Conservation (phyloP, 2,797 vertebrate species). For the Myiotriccus ornatus region DNA sequence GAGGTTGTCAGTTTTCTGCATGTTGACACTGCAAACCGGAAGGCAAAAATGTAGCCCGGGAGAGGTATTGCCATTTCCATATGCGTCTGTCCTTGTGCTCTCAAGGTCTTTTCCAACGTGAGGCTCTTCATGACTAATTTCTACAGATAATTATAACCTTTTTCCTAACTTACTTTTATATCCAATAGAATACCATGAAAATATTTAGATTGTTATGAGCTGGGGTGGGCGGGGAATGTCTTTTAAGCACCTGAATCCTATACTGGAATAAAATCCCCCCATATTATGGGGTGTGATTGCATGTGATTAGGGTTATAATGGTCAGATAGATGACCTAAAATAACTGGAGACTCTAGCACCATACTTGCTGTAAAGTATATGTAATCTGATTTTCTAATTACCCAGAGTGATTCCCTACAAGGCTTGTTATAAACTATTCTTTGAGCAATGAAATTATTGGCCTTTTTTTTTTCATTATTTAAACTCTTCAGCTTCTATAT, state of each 20-base stretch:
- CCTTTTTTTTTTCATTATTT: background rate
- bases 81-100: background rate
- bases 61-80: background rate
- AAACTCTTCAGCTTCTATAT: background rate
- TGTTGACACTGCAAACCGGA: background rate
- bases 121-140: background rate
- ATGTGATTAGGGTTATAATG: background rate
- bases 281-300: background rate
- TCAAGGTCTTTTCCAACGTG: background rate
- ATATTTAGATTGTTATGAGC: background rate
- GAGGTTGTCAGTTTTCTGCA: background rate
- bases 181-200: background rate
- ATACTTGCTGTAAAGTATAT: background rate
- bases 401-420: background rate
- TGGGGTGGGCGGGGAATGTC: background rate
- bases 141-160: background rate
- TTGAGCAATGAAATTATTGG: background rate
- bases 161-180: background rate
- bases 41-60: background rate
- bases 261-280: background rate
- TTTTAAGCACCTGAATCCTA: background rate
- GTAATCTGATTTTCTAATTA: background rate
- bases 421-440: background rate
- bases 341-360: fast-evolving
- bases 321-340: background rate